Percentiles rank a stretch among this genome's conserved stretches.
Evolutionary conservation across 2,113 vertebrate species (phyloP).

Genomic region (Zosterops hypoxanthus): DNA sequence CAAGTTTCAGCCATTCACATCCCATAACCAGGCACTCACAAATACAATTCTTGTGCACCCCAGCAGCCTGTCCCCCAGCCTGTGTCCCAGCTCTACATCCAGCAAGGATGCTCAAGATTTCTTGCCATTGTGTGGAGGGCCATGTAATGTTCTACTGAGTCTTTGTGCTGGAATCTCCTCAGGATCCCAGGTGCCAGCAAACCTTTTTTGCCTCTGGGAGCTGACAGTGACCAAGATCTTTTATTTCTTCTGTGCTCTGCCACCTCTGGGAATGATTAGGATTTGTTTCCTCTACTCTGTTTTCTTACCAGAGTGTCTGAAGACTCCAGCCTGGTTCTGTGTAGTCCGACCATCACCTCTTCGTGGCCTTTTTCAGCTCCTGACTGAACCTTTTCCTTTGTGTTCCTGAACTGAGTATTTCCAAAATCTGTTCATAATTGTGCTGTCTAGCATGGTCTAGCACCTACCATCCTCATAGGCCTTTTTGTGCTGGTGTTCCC

Average conservation of each 20-base stretch:
- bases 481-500: background rate
- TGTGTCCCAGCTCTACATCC: background rate
- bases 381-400: background rate
- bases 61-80: background rate
- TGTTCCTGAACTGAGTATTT: background rate
- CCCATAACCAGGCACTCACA: background rate
- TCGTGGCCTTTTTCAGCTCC: background rate
- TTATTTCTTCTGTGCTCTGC: background rate
- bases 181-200: background rate
- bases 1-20: background rate
- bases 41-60: no score
- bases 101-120: background rate
- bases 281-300: background rate
- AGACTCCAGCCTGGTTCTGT: background rate
- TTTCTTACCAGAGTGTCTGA: background rate
- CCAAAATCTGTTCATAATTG: background rate
- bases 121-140: accelerated
- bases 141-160: background rate
- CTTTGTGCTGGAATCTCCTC: background rate
- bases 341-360: background rate
- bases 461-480: background rate
- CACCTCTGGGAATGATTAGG: background rate
- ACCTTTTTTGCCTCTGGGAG: background rate
- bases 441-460: background rate
- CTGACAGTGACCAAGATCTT: background rate